Conservation (phyloP, 2,888 invertebrate species). For the Anaspis maculata region DNA sequence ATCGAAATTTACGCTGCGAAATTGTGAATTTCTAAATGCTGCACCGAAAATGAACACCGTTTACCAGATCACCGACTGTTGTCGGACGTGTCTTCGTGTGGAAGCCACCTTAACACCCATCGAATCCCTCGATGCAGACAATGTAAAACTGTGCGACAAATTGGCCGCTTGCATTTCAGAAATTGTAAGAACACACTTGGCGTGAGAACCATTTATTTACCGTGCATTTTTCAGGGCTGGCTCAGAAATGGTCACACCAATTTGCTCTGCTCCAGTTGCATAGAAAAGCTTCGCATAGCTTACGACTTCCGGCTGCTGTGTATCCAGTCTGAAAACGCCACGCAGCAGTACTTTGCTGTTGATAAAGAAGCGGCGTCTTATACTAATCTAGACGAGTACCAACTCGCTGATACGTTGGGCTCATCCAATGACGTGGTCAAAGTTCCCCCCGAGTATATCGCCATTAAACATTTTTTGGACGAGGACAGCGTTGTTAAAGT, state of each 20-base stretch:
- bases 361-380: conserved; percentile 9
- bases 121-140: conserved; percentile 10
- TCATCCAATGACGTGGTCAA: neutral
- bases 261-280: conserved; percentile 12
- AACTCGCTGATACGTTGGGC: conserved; percentile 2
- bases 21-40: no score
- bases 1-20: no score
- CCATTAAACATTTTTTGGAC: conserved; percentile 9
- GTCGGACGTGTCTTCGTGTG: conserved; percentile 12
- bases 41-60: conserved; percentile 11
- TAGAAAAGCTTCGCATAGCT: conserved; percentile 12
- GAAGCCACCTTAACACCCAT: conserved; percentile 11
- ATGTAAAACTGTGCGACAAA: conserved; percentile 16
- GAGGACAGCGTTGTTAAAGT: conserved; percentile 3
- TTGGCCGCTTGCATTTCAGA: conserved; percentile 11
- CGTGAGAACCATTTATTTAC: neutral
- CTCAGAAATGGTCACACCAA: conserved; percentile 4
- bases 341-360: conserved; percentile 8
- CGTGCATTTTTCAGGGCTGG: conserved; percentile 6
- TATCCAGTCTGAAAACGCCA: conserved; percentile 10
- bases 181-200: conserved; percentile 8
- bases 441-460: conserved; percentile 4
- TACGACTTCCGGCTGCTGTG: conserved; percentile 12
- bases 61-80: conserved; percentile 11
- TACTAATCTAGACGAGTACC: conserved; percentile 12